Base-by-base conservation (phyloP, 2,113 vertebrate species). In the Electrona antarctica region DNA sequence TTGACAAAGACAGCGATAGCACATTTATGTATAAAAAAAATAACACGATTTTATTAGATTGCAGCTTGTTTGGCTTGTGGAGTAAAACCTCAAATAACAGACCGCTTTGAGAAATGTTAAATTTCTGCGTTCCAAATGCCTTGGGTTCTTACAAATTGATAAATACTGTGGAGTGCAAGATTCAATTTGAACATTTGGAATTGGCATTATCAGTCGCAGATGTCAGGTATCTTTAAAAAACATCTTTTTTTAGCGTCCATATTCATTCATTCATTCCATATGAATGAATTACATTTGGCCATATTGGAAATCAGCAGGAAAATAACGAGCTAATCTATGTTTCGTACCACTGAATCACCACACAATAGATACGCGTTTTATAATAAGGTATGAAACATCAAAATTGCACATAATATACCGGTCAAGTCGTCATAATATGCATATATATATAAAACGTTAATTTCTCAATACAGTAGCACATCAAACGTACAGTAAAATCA, bases 11-110 rank as follows among this genome's bases (percentile, higher is more conserved):
- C 56, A 29, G 60, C 9, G 21, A 60, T 21, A 21, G 5, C 28
- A 1, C n/a, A 13, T 9, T 48, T 56, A 48, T 64, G 74, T 85
- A 85, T 68, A 79, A 86, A 88, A 88, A 89, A 88, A 88, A 89
- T 78, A 88, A 50, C 50, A 67, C 58, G 54, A 83, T 62, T 89
- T 88, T 85, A 87, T 88, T 88, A 60, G 11, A 6, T 68, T 47
- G 13, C 29, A 55, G 50, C 58, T 41, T 12, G 73, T 60, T 11
- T 51, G 7, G 14, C 64, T 55, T 73, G 79, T 65, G 7, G 8
- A 63, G 15, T 70, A 7, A 48, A 28, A 7, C 64, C 46, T 6
- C 15, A 60, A 6, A 52, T 62, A 8, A 47, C 14, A 62, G 33
- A 60, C 21, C 64, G 5, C 50, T 72, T 64, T 52, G 10, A 69